phyloP scores from a whole-genome alignment of 2,113 vertebrate species.

The Microtus pennsylvanicus region DNA sequence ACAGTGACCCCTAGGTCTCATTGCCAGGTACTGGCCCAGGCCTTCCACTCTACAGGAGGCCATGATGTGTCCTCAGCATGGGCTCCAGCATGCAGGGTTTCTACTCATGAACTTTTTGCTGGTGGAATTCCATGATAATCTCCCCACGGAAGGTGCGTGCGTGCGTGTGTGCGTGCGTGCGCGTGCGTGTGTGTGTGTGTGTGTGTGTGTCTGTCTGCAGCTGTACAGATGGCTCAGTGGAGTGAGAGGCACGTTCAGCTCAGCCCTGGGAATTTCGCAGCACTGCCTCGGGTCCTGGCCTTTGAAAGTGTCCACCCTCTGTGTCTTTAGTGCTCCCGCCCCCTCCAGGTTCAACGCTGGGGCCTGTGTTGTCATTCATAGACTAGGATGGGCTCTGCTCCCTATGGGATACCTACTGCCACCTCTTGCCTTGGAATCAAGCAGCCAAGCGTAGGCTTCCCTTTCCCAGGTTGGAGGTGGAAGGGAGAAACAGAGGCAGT shows the following conservation, averaged over 20 bases:
- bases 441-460: neutral
- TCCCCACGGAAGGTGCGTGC: neutral
- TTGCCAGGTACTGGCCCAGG: no score
- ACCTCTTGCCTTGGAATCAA: neutral
- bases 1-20: neutral
- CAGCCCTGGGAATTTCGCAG: no score
- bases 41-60: neutral
- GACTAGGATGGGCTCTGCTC: neutral
- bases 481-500: neutral
- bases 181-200: rapidly evolving
- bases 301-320: neutral
- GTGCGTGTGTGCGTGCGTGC: rapidly evolving
- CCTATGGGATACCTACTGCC: neutral
- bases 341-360: no score
- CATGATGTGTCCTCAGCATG: no score
- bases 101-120: neutral
- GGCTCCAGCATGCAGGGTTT: no score
- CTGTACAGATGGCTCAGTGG: neutral
- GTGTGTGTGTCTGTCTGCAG: neutral
- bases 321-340: neutral
- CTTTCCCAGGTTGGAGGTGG: neutral
- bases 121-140: no score
- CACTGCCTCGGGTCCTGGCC: no score
- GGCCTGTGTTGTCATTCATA: neutral
- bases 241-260: neutral